Evolutionary conservation across 2,888 invertebrate genomes (phyloP).

Genomic region (Agonum fuliginosum): DNA sequence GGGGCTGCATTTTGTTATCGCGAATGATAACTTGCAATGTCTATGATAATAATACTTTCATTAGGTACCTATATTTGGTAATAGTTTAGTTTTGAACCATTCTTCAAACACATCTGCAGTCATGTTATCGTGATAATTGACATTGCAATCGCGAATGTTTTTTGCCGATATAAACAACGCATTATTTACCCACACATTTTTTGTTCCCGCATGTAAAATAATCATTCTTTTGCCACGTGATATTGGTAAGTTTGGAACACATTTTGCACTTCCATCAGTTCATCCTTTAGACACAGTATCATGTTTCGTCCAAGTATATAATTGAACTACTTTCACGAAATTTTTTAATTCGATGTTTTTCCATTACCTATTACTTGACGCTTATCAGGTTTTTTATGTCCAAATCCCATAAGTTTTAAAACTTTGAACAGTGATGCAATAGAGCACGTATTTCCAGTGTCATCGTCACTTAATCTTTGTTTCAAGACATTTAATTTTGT

Average conservation of each 20-base stretch:
- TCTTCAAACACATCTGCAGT: not conserved
- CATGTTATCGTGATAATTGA: not conserved
- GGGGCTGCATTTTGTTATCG: too few relatives aligned
- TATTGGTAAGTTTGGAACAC: not conserved
- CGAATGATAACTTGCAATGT: too few relatives aligned
- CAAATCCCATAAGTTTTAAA: not conserved
- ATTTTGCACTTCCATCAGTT: not conserved
- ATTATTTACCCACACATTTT: constrained; percentile 5
- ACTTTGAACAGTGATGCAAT: not conserved
- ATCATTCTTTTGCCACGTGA: constrained; percentile 26
- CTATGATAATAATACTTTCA: too few relatives aligned
- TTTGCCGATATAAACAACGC: not conserved
- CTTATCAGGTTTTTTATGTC: too few relatives aligned
- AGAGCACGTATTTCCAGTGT: not conserved
- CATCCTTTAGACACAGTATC: not conserved
- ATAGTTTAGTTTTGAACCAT: not conserved
- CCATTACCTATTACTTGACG: too few relatives aligned
- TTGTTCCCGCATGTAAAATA: constrained; percentile 4
- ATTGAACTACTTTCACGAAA: too few relatives aligned
- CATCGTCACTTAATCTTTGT: not conserved
- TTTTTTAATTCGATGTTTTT: too few relatives aligned
- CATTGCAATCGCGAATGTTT: constrained; percentile 4
- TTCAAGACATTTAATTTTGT: not conserved
- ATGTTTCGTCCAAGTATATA: too few relatives aligned
- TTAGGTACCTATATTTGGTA: constrained; percentile 3